Conservation (phyloP, 2,113 vertebrate species). For the Erythrocercus mccallii region DNA sequence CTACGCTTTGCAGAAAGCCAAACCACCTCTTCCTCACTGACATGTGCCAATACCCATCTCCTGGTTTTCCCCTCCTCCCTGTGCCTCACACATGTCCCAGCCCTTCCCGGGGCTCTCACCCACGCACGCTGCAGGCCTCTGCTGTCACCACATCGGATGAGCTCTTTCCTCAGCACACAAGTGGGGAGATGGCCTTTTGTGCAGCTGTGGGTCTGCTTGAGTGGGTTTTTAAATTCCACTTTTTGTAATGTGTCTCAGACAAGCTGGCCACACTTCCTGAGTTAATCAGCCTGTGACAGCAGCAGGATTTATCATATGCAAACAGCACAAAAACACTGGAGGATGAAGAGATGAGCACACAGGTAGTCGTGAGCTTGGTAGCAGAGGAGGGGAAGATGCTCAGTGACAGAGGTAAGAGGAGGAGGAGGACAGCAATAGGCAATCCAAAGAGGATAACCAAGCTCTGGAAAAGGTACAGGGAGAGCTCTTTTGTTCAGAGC, state of each 20-base stretch:
- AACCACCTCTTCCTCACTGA: conserved; percentile 54
- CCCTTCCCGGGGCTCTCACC: background rate
- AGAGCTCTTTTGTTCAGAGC: background rate
- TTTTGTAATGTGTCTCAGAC: background rate
- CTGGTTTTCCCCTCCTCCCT: conserved; percentile 15
- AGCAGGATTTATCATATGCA: background rate
- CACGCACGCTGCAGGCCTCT: background rate
- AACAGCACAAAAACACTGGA: background rate
- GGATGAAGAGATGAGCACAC: conserved; percentile 18
- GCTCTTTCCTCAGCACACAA: background rate
- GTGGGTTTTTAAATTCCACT: background rate
- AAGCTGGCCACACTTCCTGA: conserved; percentile 20
- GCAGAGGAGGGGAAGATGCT: background rate
- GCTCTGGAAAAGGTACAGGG: background rate
- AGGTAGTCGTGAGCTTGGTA: conserved; percentile 31
- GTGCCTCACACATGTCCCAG: conserved; percentile 34
- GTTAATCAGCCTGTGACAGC: conserved; percentile 6
- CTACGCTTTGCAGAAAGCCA: conserved; percentile 43
- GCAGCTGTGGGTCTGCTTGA: conserved; percentile 30
- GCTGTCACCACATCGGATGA: background rate
- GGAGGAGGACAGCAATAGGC: background rate
- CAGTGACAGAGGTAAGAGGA: background rate
- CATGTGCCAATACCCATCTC: conserved; percentile 49
- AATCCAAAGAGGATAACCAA: background rate
- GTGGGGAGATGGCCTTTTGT: background rate